These are phyloP conservation scores for Dicentrarchus labrax DNA, from an alignment of 2,113 vertebrate species.

Conservation along the genomic window DNA sequence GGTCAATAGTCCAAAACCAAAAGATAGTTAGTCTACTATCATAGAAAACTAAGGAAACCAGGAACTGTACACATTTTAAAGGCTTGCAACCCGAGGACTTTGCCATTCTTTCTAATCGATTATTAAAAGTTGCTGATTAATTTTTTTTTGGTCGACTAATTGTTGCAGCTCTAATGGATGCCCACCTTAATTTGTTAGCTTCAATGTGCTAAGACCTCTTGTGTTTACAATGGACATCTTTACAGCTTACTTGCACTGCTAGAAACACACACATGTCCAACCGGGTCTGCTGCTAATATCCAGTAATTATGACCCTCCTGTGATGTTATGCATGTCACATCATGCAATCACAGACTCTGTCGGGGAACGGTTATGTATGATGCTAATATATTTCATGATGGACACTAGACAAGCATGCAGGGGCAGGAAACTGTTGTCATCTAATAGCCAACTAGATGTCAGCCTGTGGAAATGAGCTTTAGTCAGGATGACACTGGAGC, in stretches of 20 bases:
- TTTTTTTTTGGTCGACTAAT: background rate
- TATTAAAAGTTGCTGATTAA: background rate
- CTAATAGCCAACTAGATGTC: background rate
- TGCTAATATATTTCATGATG: slow-evolving; percentile 28
- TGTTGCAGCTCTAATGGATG: background rate
- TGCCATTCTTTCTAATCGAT: background rate
- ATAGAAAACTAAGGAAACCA: background rate
- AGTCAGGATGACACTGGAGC: slow-evolving; percentile 20
- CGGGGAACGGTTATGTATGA: slow-evolving; percentile 13
- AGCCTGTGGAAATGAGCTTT: slow-evolving; percentile 19
- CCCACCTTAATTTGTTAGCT: background rate
- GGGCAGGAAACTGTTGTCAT: slow-evolving; percentile 3
- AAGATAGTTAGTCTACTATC: too few relatives aligned
- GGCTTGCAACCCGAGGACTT: background rate
- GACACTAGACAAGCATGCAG: background rate
- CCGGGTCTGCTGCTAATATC: slow-evolving; percentile 2
- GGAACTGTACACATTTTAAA: background rate
- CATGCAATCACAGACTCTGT: slow-evolving; percentile 8
- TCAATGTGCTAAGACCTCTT: background rate
- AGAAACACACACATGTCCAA: background rate
- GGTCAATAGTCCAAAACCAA: background rate
- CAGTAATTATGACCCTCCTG: slow-evolving; percentile 12
- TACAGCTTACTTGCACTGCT: background rate
- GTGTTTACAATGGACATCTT: background rate
- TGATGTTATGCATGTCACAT: slow-evolving; percentile 18